Evolutionary conservation across 2,113 vertebrate genomes (phyloP).

Genomic region (Sterrhoptilus dennistouni): DNA sequence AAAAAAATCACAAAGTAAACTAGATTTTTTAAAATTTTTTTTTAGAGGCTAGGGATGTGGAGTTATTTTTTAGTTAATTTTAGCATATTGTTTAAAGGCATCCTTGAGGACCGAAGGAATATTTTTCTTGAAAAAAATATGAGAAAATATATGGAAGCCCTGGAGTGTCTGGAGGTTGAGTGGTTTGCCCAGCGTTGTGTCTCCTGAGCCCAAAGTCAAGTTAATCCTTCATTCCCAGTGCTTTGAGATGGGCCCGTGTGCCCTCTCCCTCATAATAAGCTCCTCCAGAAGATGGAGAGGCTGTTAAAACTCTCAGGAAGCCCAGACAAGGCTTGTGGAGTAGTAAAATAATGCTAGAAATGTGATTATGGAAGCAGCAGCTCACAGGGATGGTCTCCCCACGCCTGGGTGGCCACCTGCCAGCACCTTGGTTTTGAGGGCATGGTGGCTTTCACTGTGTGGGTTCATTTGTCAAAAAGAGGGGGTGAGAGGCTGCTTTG

Average conservation of each 20-base stretch:
- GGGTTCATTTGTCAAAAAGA: neutral
- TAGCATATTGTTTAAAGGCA: neutral
- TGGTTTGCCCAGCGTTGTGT: neutral
- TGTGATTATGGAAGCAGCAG: neutral
- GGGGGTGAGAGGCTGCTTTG: accelerated
- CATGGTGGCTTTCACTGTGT: accelerated
- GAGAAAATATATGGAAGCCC: neutral
- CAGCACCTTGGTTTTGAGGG: neutral
- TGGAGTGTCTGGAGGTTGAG: neutral
- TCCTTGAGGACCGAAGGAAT: neutral
- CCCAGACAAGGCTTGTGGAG: accelerated
- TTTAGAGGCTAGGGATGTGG: accelerated
- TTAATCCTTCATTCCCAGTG: neutral
- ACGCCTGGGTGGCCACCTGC: neutral
- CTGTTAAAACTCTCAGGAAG: neutral
- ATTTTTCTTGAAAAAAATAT: neutral
- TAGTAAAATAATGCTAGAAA: neutral
- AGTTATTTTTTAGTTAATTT: neutral
- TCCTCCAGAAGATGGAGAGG: neutral
- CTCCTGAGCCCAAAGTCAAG: neutral
- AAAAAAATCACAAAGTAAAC: neutral
- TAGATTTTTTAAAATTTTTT: neutral
- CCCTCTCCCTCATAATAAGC: neutral
- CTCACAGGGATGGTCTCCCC: neutral
- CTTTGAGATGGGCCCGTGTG: accelerated